phyloP scores from a whole-genome alignment of 2,797 vertebrate genomes.

The Paedocypris micromegethes region DNA sequence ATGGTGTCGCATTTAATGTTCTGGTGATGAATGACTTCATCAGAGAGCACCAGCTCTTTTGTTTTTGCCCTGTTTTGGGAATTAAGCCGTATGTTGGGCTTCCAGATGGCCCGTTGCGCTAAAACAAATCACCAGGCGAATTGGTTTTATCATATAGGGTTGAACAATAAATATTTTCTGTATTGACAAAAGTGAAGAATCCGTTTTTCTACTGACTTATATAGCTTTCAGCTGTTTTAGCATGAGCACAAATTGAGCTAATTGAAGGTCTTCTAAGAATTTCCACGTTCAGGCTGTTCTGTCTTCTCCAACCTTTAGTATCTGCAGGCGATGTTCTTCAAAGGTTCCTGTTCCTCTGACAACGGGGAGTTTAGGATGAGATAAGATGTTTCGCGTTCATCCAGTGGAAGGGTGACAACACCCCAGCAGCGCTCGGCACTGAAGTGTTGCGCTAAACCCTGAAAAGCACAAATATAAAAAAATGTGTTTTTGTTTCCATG shows the following conservation, averaged over 20 bases:
- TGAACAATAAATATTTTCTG: not conserved
- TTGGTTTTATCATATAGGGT: constrained; percentile 40
- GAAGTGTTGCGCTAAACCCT: not conserved
- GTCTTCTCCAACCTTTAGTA: not conserved
- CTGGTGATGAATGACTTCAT: constrained; percentile 23
- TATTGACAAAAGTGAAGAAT: too few relatives aligned
- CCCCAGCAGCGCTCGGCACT: constrained; percentile 24
- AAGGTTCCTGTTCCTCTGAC: constrained; percentile 14
- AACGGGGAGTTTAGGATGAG: constrained; percentile 19
- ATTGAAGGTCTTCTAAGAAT: constrained; percentile 21
- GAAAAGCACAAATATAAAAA: too few relatives aligned
- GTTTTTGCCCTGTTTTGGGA: constrained; percentile 24
- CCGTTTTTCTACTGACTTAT: too few relatives aligned
- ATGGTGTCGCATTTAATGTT: constrained; percentile 17
- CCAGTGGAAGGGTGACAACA: constrained; percentile 33
- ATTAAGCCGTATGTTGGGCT: not conserved
- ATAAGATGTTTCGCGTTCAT: constrained; percentile 24
- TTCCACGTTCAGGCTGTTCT: constrained; percentile 15
- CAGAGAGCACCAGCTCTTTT: constrained; percentile 17
- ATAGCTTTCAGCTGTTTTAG: too few relatives aligned
- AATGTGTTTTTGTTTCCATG: too few relatives aligned
- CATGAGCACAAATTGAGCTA: constrained; percentile 12
- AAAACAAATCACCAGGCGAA: constrained; percentile 35
- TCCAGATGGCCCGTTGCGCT: constrained; percentile 21
- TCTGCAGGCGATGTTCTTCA: not conserved